Evolutionary conservation across 2,113 vertebrate species (phyloP).

Genomic region (Xiphorhynchus elegans): DNA sequence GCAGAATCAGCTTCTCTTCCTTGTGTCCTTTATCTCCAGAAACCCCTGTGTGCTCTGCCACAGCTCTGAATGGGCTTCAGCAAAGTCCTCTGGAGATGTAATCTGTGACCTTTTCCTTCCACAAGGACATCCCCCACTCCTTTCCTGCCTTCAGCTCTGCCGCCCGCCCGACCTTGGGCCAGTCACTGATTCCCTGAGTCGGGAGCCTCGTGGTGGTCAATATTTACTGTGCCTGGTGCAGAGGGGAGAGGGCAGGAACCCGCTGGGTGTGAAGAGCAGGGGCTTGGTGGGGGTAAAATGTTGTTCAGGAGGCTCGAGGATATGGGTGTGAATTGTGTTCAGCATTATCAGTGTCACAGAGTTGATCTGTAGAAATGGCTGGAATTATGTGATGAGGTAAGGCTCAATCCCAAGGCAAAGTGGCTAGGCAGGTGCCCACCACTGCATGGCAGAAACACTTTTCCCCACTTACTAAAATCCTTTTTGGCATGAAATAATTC

Average conservation of each 20-base stretch:
- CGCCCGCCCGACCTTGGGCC: not conserved
- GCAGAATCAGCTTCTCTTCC: not conserved
- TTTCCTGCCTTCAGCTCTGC: not conserved
- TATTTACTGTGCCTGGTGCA: constrained; percentile 33
- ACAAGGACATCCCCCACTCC: constrained; percentile 4
- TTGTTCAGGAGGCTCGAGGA: accelerated
- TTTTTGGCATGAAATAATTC: not conserved
- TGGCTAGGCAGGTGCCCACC: not conserved
- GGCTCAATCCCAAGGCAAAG: not conserved
- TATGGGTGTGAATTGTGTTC: not conserved
- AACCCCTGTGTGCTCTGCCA: accelerated
- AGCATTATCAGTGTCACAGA: accelerated
- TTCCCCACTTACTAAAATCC: not conserved
- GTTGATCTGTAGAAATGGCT: not conserved
- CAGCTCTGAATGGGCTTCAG: not conserved
- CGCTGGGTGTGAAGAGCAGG: accelerated
- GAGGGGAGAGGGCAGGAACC: not conserved
- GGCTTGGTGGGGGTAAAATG: not conserved
- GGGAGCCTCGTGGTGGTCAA: not conserved
- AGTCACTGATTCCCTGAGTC: not conserved
- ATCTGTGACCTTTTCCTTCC: not conserved
- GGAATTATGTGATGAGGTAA: not conserved
- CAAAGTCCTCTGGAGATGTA: not conserved
- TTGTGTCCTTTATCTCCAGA: accelerated
- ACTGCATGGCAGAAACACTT: accelerated